These are phyloP conservation scores for rabbit (Oryctolagus cuniculus) DNA, from an alignment of 2,113 vertebrate species.

Conservation along the genomic window DNA sequence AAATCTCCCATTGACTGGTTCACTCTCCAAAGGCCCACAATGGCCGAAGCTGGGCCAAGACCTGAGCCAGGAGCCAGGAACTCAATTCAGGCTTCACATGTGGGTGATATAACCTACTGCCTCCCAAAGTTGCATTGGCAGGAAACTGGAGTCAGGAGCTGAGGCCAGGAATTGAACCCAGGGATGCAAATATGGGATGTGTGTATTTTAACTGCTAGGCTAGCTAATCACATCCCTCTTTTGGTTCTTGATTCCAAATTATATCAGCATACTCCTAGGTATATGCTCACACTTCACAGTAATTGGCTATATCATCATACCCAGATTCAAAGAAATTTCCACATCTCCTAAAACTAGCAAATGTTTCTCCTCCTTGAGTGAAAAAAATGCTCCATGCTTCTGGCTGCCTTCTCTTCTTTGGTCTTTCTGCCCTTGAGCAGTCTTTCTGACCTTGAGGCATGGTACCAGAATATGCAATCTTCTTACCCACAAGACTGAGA, in stretches of 20 bases:
- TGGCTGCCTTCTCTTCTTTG: neutral
- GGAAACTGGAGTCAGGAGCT: too few species aligned
- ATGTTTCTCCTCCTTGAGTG: neutral
- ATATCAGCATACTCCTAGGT: slow-evolving; percentile 24
- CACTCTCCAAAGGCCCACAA: too few species aligned
- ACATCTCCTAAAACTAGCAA: neutral
- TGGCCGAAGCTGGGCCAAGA: too few species aligned
- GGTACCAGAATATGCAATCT: neutral
- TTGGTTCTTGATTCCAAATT: neutral
- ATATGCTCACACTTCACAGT: neutral
- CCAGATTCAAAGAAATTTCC: neutral
- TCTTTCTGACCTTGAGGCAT: neutral
- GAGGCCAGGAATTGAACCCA: too few species aligned
- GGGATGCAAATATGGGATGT: too few species aligned
- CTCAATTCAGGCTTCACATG: too few species aligned
- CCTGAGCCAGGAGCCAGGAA: too few species aligned
- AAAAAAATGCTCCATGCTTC: neutral
- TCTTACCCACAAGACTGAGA: neutral
- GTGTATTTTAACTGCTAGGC: too few species aligned
- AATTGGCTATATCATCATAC: slow-evolving; percentile 12
- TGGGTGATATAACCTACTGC: too few species aligned
- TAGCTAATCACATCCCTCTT: too few species aligned
- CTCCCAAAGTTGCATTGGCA: too few species aligned
- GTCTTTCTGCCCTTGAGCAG: neutral
- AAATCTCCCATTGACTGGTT: too few species aligned